Conservation (phyloP, 2,888 invertebrate species). For the Schizaphis graminum region DNA sequence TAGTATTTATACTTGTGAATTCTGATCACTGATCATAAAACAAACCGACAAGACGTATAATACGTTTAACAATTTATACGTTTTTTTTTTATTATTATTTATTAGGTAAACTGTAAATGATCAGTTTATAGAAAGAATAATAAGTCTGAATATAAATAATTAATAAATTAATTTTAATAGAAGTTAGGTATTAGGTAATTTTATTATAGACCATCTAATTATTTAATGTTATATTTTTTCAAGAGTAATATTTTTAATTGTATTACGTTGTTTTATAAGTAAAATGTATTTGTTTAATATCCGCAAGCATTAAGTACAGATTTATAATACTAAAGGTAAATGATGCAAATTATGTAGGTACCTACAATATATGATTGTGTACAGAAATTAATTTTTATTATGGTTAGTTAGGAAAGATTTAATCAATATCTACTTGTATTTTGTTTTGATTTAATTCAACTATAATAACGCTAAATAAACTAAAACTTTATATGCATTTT, state of each 20-base stretch:
- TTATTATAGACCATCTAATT: background rate
- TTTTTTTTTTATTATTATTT: background rate
- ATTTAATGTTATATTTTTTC: background rate
- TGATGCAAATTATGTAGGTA: background rate
- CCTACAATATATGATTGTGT: background rate
- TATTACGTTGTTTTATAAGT: background rate
- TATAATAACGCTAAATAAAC: background rate
- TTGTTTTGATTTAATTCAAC: background rate
- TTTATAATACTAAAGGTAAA: background rate
- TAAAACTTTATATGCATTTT: background rate
- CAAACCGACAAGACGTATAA: background rate
- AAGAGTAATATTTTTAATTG: background rate
- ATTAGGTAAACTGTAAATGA: background rate
- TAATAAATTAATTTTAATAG: background rate
- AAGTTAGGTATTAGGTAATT: background rate
- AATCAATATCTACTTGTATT: background rate
- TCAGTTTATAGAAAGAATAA: background rate
- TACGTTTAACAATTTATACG: background rate
- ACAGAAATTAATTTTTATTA: no score
- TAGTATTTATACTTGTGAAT: background rate
- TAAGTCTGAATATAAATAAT: background rate
- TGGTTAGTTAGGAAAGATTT: background rate
- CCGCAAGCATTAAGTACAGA: background rate
- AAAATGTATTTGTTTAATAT: background rate
- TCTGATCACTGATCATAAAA: background rate